Evolutionary conservation across 92 coral and sea anemone species (phyloP).

Genomic region (Desmophyllum pertusum): DNA sequence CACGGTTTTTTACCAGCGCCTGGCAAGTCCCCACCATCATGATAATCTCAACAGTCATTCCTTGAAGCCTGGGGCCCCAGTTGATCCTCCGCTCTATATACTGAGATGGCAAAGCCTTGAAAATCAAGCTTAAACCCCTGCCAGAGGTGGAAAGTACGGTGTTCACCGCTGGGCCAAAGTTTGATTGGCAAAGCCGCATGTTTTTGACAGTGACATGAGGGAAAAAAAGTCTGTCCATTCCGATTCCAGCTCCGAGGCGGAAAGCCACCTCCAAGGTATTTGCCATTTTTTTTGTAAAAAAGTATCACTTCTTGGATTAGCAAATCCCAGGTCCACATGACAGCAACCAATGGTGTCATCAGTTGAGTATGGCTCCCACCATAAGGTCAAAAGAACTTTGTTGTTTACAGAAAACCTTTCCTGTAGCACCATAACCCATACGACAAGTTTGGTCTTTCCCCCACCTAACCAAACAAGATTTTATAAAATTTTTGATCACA

Average conservation of each 20-base stretch:
- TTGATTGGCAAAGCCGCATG: conserved; percentile 88
- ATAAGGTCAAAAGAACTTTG: conserved; percentile 88
- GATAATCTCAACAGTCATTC: conserved; percentile 78
- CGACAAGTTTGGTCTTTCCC: conserved; percentile 86
- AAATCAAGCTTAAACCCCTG: conserved; percentile 80
- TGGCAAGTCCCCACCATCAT: conserved; percentile 99
- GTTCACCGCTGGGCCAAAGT: conserved; percentile 76
- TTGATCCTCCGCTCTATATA: conserved; percentile 62
- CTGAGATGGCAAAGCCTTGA: conserved; percentile 58
- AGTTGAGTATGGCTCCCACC: conserved; percentile 83
- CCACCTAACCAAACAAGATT: conserved; percentile 51
- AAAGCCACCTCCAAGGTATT: conserved; percentile 89
- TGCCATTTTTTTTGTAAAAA: conserved; percentile 93
- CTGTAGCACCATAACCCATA: conserved; percentile 99
- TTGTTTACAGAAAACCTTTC: conserved; percentile 87
- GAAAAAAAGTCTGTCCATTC: conserved; percentile 72
- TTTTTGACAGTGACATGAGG: conserved; percentile 96
- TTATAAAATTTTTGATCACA: too few species aligned
- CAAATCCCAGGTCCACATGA: conserved; percentile 84
- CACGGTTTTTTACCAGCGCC: conserved; percentile 88
- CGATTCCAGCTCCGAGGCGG: conserved; percentile 76
- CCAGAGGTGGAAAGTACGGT: conserved; percentile 64
- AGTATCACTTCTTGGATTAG: conserved; percentile 72
- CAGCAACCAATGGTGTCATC: conserved; percentile 83
- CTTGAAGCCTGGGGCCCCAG: conserved; percentile 72